phyloP scores from a whole-genome alignment of 2,888 invertebrate species.

The Apotomis turbidana region DNA sequence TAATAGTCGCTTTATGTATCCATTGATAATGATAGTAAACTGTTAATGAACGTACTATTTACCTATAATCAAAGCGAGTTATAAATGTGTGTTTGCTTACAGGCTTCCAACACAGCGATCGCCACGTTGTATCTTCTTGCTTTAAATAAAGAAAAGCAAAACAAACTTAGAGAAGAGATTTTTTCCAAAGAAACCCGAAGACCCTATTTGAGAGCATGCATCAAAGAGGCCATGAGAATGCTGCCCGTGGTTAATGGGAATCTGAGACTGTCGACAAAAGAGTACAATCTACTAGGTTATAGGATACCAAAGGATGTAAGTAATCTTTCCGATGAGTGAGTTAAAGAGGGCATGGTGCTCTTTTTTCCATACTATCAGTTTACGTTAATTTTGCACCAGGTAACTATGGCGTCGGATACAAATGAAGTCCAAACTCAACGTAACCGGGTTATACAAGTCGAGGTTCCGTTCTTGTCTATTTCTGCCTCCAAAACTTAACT shows the following conservation, averaged over 20 bases:
- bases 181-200: conserved; percentile 56
- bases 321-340: neutral
- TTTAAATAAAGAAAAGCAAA: conserved; percentile 85
- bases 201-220: conserved; percentile 87
- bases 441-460: no score
- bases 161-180: conserved; percentile 84
- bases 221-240: conserved; percentile 88
- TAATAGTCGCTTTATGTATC: neutral
- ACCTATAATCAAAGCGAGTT: no score
- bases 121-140: conserved; percentile 85
- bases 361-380: no score
- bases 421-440: no score
- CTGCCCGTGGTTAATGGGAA: conserved; percentile 85
- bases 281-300: conserved; percentile 86
- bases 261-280: conserved; percentile 77
- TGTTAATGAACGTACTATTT: no score
- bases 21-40: neutral
- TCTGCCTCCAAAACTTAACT: no score
- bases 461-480: no score
- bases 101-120: conserved; percentile 75
- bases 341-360: no score
- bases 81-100: neutral
- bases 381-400: no score
- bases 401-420: no score
- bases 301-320: conserved; percentile 84